Evolutionary conservation across 2,113 vertebrate species (phyloP).

Genomic region (Stomatorhinus ivindoensis): DNA sequence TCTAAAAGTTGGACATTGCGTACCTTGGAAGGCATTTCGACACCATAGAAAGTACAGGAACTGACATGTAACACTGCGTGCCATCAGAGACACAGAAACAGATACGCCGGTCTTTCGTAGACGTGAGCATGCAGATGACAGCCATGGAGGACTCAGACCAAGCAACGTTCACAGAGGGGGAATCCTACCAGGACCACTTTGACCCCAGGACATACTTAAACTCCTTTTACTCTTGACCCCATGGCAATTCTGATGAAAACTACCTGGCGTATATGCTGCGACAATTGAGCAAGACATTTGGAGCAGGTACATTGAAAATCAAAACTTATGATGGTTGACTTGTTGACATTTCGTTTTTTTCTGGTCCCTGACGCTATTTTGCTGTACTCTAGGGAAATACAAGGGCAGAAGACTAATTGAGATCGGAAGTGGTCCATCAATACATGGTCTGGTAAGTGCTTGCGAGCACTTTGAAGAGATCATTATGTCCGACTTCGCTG

Average conservation of each 20-base stretch:
- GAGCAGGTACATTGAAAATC: slow-evolving; percentile 38
- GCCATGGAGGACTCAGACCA: background rate
- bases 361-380: background rate
- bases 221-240: slow-evolving; percentile 42
- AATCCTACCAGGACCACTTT: slow-evolving; percentile 47
- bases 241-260: slow-evolving; percentile 35
- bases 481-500: slow-evolving; percentile 44
- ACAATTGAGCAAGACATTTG: slow-evolving; percentile 49
- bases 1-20: background rate
- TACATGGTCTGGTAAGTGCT: slow-evolving; percentile 55
- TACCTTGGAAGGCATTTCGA: background rate
- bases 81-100: background rate
- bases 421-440: slow-evolving; percentile 51
- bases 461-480: slow-evolving; percentile 51
- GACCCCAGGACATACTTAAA: slow-evolving; percentile 45
- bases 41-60: background rate
- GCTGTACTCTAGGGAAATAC: slow-evolving; percentile 30
- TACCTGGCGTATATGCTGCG: slow-evolving; percentile 38
- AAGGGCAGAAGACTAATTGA: slow-evolving; percentile 50
- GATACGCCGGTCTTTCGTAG: background rate
- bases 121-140: background rate
- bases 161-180: slow-evolving; percentile 44
- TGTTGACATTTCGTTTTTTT: background rate
- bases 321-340: background rate
- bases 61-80: background rate